Percentiles rank a stretch among this genome's conserved stretches.
Conservation (phyloP, 2,888 invertebrate genomes). For the Graphium colonna region DNA sequence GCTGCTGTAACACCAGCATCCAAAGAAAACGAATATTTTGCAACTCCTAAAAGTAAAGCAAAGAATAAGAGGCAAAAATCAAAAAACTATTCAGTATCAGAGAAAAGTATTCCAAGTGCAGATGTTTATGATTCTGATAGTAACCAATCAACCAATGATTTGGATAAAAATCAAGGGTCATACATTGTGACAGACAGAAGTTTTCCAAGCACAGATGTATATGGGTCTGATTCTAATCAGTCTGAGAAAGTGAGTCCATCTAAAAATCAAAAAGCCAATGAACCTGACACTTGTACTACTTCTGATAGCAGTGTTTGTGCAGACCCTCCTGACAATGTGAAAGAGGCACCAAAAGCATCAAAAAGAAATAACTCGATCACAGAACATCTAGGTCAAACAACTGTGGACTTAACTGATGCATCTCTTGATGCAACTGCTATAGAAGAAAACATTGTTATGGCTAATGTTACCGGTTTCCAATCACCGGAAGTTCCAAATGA, state of each 20-base stretch:
- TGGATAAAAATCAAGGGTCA: conserved; percentile 42
- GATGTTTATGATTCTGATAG: conserved; percentile 82
- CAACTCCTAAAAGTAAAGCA: conserved; percentile 71
- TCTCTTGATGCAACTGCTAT: conserved; percentile 37
- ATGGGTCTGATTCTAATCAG: conserved; percentile 77
- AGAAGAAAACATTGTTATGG: conserved; percentile 62
- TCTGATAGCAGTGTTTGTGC: conserved; percentile 37
- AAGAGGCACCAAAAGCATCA: conserved; percentile 26
- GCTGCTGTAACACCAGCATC: conserved; percentile 31
- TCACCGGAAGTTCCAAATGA: conserved; percentile 32
- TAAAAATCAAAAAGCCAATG: conserved; percentile 25
- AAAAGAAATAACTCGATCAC: conserved; percentile 30
- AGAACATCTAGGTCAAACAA: conserved; percentile 30
- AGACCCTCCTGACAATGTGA: conserved; percentile 13
- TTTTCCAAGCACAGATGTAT: conserved; percentile 71
- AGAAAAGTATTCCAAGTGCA: conserved; percentile 58
- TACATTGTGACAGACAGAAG: conserved; percentile 63
- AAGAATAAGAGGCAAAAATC: conserved; percentile 64
- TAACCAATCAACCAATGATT: conserved; percentile 54
- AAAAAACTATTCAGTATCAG: conserved; percentile 57
- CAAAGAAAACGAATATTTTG: conserved; percentile 58
- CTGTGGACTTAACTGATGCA: conserved; percentile 55
- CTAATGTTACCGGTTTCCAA: conserved; percentile 61
- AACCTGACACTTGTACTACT: conserved; percentile 35
- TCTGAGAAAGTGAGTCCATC: conserved; percentile 43